Base-by-base conservation (phyloP, 2,113 vertebrate genomes). In the Girardinichthys multiradiatus region DNA sequence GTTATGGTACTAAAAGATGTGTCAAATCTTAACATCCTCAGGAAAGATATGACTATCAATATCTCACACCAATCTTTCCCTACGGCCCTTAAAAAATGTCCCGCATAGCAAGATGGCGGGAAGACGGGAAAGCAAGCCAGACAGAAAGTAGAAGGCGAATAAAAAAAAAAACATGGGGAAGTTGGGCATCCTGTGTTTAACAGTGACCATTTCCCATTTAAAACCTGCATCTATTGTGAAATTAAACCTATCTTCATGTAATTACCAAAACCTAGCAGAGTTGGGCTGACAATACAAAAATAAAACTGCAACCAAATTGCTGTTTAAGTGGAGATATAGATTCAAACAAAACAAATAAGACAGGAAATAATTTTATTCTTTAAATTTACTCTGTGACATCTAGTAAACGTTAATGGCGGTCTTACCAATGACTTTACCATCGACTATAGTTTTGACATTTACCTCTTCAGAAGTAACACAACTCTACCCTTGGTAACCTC, bases 121-220 rank as follows among this genome's bases (percentile, higher is more conserved):
- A 87, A 73, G 74, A 72, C 15, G 0, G 63, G 84, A 86, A 72
- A 31, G 39, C 26, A 71, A 83, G 71, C 54, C 70, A 81, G 61
- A 67, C 70, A 84, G 71, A 68, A 65, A 64, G 72, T 78, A 81
- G 72, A 82, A 86, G 83, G 75, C 45, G 66, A 54, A 68, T 45
- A 4, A n/a, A 7, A 54, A 54, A 85, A 89, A 87, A 81, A 26
- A 42, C 30, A 37, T 81, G 78, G 90, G 93, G 94, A 95, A 94
- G 81, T 89, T 83, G 58, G 74, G 80, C 92, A 92, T 95, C 94
- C 94, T 93, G 93, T 90, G 83, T 81, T 91, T 86, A 91, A 90
- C 86, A 29, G 51, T 68, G 66, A 82, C 89, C 74, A 86, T 90
- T 94, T 94, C 94, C 93, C 90, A 82, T 79, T 77, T n/a, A 81